Base-by-base conservation (phyloP, 1,140 invertebrate species). In the Conus ventricosus region DNA sequence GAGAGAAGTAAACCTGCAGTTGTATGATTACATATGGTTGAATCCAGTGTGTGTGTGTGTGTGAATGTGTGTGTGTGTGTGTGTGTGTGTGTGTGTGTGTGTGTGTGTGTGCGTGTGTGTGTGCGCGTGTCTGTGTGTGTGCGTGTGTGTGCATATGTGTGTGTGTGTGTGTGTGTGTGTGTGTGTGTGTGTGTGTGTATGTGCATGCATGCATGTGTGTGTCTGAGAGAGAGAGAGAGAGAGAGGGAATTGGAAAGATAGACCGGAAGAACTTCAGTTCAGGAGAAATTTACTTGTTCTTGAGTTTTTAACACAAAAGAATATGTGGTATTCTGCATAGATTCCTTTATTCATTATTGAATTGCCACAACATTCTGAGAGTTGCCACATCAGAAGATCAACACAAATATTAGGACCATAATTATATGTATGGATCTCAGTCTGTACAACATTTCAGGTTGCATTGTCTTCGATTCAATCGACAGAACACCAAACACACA, bases 111-210 rank as follows among this genome's bases (percentile, higher is more conserved):
- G 76, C 25, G 6, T 27, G 76, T 57, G 55, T 39, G 25, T 78
- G 76, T 39, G 76, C 10, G 25, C 39, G 76, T 39, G 15, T 39
- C 6, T 7, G 39, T 3, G 63, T 53, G 57, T n/a, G 7, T 84
- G 83, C n/a, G 10, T 84, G 13, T 8, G 55, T 84, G 55, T 25
- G 60, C 27, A 17, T 84, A n/a, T 84, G 83, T 84, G n/a, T 85
- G 84, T 85, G 57, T 75, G 60, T 51, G 84, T n/a, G 63, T 75
- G 84, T 85, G 84, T 63, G 57, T 53, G 15, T 63, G n/a, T 85
- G 84, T 85, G 60, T 71, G 25, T 75, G 57, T 51, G 83, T 51
- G 78, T 23, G 76, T 78, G 76, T 39, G 76, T 78, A 15, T 15
- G 76, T 78, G 83, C 63, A 23, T 71, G 10, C 23, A 25, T 51